Evolutionary conservation across 2,888 invertebrate species (phyloP).

Genomic region (Oscheius onirici): DNA sequence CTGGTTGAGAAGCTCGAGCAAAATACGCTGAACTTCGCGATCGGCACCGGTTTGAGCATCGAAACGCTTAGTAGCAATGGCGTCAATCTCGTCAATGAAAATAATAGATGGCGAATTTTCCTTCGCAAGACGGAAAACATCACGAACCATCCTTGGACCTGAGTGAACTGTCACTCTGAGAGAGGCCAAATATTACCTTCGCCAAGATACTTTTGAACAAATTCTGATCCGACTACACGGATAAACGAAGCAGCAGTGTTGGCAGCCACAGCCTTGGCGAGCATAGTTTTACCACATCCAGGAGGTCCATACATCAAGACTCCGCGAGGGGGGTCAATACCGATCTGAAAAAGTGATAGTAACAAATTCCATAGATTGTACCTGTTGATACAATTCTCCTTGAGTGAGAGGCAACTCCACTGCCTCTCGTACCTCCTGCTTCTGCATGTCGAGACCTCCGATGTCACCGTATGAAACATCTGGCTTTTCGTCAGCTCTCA

Average conservation of each 20-base stretch:
- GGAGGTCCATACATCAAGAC: conserved; percentile 99
- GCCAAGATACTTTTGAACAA: conserved; percentile 98
- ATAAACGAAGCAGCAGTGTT: conserved; percentile 86
- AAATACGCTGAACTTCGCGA: conserved; percentile 82
- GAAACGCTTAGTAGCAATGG: conserved; percentile 93
- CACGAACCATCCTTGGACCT: conserved; percentile 96
- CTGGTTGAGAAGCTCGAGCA: conserved; percentile 94
- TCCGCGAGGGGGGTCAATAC: conserved; percentile 97
- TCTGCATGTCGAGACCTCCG: conserved; percentile 99
- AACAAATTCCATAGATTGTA: conserved; percentile 9
- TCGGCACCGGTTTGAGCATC: conserved; percentile 71
- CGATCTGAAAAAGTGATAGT: conserved; percentile 74
- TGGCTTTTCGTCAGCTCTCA: conserved; percentile 82
- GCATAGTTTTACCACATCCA: conserved; percentile 98
- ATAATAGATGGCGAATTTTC: conserved; percentile 99
- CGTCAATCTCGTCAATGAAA: conserved; percentile 99
- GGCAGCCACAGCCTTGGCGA: conserved; percentile 81
- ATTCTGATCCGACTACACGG: conserved; percentile 97
- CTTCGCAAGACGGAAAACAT: conserved; percentile 97
- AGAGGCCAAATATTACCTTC: conserved; percentile 80
- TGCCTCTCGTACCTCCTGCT: conserved; percentile 97
- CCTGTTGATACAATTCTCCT: conserved; percentile 94
- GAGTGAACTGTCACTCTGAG: no score
- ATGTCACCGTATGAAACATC: conserved; percentile 97
- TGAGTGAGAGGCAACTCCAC: conserved; percentile 97